Percentiles rank a stretch among this genome's conserved stretches.
phyloP scores from a whole-genome alignment of 2,113 vertebrate species.

The Catagonus wagneri region DNA sequence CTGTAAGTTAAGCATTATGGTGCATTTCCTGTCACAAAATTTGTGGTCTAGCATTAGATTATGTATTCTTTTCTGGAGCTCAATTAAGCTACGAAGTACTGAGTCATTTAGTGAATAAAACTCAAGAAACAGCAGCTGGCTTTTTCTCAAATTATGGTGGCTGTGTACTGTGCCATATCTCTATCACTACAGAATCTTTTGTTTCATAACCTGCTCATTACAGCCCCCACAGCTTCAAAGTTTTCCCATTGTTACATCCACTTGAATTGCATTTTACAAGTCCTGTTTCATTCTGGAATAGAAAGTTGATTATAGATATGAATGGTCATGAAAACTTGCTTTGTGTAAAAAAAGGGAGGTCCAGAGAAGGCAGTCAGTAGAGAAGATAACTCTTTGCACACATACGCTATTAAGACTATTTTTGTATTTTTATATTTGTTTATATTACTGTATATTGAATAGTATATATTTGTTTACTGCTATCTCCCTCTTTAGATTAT shows the following conservation, averaged over 20 bases:
- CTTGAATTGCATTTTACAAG: conserved; percentile 34
- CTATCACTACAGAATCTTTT: background rate
- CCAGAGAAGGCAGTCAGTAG: background rate
- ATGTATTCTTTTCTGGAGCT: conserved; percentile 43
- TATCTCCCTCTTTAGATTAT: background rate
- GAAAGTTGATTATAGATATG: background rate
- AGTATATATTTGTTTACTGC: background rate
- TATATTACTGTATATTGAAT: background rate
- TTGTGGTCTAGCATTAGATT: conserved; percentile 65
- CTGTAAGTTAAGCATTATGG: conserved; percentile 56
- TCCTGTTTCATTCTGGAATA: background rate
- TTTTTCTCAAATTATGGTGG: conserved; percentile 23
- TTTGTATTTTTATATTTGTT: background rate
- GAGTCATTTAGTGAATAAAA: conserved; percentile 57
- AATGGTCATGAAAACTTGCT: background rate
- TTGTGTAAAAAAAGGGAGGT: background rate
- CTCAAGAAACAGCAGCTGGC: conserved; percentile 4
- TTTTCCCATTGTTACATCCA: background rate
- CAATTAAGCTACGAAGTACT: conserved; percentile 55
- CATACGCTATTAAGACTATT: background rate
- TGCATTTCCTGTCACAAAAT: conserved; percentile 72
- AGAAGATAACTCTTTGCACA: background rate
- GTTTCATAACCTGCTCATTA: background rate
- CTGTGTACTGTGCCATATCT: accelerated
- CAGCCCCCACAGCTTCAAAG: background rate